phyloP scores from a whole-genome alignment of 2,797 vertebrate genomes.

The Rhinichthys osculus region DNA sequence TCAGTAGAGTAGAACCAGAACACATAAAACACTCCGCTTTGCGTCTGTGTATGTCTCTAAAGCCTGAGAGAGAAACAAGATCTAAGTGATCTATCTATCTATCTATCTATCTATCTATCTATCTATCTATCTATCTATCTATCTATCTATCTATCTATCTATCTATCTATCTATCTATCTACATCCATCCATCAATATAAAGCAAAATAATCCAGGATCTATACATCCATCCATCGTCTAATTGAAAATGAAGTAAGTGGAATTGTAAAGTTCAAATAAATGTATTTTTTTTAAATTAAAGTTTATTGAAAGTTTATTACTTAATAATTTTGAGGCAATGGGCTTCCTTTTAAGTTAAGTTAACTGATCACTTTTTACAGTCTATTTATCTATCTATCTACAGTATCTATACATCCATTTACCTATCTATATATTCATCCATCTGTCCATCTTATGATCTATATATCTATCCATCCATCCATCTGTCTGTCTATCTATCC shows the following conservation, averaged over 20 bases:
- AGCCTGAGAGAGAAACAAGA: too few species aligned
- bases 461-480: neutral
- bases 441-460: too few species aligned
- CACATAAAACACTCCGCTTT: too few species aligned
- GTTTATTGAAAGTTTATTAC: too few species aligned
- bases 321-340: too few species aligned
- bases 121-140: neutral
- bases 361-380: too few species aligned
- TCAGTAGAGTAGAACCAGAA: constrained; percentile 29
- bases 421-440: too few species aligned
- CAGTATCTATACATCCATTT: neutral
- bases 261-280: too few species aligned
- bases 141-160: neutral
- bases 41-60: too few species aligned
- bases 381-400: neutral
- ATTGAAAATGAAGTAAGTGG: too few species aligned
- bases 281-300: too few species aligned
- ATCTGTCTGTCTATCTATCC: neutral
- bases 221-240: neutral
- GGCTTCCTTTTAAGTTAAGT: too few species aligned
- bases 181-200: neutral
- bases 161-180: neutral
- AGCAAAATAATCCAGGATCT: neutral
- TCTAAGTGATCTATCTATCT: neutral
- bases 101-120: neutral